These are phyloP conservation scores for Formica exsecta DNA, from an alignment of 1,140 invertebrate species.

Conservation along the genomic window DNA sequence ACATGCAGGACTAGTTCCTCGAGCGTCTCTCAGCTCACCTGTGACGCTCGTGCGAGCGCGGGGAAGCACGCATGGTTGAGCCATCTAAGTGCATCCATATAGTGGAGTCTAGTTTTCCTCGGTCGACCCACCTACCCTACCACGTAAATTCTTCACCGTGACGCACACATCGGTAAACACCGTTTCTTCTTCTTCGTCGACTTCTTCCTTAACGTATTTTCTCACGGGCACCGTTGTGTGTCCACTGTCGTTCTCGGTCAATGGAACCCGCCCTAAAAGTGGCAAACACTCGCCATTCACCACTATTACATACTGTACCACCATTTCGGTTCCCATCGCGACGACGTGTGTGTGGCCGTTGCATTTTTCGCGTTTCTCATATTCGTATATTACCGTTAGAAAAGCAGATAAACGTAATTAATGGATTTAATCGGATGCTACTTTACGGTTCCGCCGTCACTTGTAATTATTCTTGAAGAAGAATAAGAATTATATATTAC, in stretches of 20 bases:
- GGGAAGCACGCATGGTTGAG: constrained; percentile 75
- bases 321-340: constrained; percentile 8
- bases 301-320: neutral
- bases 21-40: constrained; percentile 64
- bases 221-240: constrained; percentile 62
- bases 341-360: constrained; percentile 5
- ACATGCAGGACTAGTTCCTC: constrained; percentile 42
- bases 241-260: constrained; percentile 60
- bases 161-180: constrained; percentile 32
- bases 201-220: constrained; percentile 67
- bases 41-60: constrained; percentile 65
- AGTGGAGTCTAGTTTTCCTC: constrained; percentile 66
- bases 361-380: constrained; percentile 14
- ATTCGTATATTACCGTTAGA: constrained; percentile 35
- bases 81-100: constrained; percentile 54
- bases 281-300: constrained; percentile 7
- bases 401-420: constrained; percentile 20
- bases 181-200: constrained; percentile 27
- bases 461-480: neutral
- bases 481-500: neutral
- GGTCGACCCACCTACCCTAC: constrained; percentile 64
- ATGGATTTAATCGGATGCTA: constrained; percentile 21
- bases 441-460: neutral
- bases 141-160: constrained; percentile 49
- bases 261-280: constrained; percentile 49